phyloP scores from a whole-genome alignment of 1,140 invertebrate genomes.

The Stegodyphus dumicola region DNA sequence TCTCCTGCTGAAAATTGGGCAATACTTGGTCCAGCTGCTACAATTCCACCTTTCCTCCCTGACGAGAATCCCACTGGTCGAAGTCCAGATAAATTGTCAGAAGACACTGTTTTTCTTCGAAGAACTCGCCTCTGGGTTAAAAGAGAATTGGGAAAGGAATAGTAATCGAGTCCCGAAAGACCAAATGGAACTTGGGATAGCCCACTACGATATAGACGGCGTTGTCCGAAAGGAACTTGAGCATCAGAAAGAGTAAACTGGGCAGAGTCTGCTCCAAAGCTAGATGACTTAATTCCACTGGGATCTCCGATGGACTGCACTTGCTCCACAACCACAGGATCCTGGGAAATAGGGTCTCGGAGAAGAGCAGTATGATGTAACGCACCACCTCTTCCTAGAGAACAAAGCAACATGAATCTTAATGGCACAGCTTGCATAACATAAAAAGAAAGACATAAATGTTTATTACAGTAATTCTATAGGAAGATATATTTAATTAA shows the following conservation, averaged over 20 bases:
- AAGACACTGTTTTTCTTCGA: slow-evolving; percentile 9
- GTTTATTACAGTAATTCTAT: neutral
- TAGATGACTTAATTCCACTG: slow-evolving; percentile 22
- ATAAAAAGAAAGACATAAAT: neutral
- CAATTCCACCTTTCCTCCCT: slow-evolving; percentile 2
- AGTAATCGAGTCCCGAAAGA: slow-evolving; percentile 30
- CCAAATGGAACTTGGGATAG: slow-evolving; percentile 34
- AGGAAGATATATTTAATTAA: neutral
- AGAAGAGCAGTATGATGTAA: slow-evolving; percentile 39
- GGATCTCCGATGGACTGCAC: neutral
- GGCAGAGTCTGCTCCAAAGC: slow-evolving; percentile 16
- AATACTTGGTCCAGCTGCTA: slow-evolving; percentile 12
- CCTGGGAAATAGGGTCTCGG: slow-evolving; percentile 23
- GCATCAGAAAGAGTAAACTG: slow-evolving; percentile 17
- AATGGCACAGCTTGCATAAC: neutral
- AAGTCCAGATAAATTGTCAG: slow-evolving; percentile 29
- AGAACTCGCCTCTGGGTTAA: neutral
- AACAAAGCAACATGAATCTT: neutral
- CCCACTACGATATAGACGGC: slow-evolving; percentile 20
- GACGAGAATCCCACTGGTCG: slow-evolving; percentile 6
- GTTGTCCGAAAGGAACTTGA: slow-evolving; percentile 18
- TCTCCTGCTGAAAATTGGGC: slow-evolving; percentile 35
- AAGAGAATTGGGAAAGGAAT: slow-evolving; percentile 25
- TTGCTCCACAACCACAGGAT: slow-evolving; percentile 25
- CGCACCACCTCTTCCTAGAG: slow-evolving; percentile 19